Conservation (phyloP, 2,888 invertebrate genomes). For the Leucophora obtusa region DNA sequence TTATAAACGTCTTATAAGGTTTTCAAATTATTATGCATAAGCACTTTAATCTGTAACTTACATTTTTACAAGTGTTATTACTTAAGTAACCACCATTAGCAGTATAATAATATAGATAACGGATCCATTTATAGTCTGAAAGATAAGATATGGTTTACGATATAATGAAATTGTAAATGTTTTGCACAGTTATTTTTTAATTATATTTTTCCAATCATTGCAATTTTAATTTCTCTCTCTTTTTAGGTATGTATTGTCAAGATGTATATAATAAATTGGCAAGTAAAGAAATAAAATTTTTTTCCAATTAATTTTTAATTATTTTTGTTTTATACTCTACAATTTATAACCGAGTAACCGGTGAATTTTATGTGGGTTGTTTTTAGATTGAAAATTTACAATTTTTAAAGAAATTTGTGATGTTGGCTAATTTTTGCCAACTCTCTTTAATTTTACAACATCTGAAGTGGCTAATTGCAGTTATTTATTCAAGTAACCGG, state of each 20-base stretch:
- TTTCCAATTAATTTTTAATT: neutral
- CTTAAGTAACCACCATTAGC: neutral
- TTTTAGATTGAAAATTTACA: neutral
- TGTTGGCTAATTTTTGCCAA: neutral
- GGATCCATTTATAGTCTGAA: neutral
- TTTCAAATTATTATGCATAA: no score
- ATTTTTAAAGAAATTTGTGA: neutral
- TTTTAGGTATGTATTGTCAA: constrained; percentile 39
- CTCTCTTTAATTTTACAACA: neutral
- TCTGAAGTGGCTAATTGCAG: neutral
- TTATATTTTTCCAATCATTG: neutral
- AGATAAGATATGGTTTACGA: neutral
- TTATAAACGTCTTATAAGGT: no score
- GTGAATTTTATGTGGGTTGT: neutral
- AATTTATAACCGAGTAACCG: neutral
- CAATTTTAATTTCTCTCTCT: constrained; percentile 10
- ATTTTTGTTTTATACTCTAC: neutral
- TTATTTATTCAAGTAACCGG: no score
- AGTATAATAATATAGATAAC: constrained; percentile 31
- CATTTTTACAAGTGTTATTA: neutral
- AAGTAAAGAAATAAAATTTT: neutral
- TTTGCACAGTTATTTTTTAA: neutral
- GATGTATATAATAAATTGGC: neutral
- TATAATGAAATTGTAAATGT: no score
- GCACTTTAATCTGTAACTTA: constrained; percentile 1